Evolutionary conservation across 2,888 invertebrate genomes (phyloP).

Genomic region (Chromoteleia sp.): DNA sequence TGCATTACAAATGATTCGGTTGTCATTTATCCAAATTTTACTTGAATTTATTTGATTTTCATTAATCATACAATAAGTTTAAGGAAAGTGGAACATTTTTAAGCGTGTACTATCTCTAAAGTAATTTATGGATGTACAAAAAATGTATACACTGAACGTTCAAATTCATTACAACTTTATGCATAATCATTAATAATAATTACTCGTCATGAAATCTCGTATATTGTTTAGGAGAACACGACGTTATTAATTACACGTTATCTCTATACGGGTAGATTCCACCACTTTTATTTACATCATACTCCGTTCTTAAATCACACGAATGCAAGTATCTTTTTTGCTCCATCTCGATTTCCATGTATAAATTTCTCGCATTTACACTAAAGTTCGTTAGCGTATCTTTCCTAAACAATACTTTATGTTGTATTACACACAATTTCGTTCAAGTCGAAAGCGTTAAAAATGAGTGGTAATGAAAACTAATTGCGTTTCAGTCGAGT

Average conservation of each 20-base stretch:
- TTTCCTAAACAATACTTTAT: conserved; percentile 31
- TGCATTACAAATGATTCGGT: no score
- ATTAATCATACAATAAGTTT: no score
- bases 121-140: not conserved
- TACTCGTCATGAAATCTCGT: conserved; percentile 40
- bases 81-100: no score
- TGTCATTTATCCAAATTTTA: no score
- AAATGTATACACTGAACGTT: conserved; percentile 2
- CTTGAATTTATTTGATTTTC: no score
- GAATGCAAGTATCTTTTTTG: conserved; percentile 16
- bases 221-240: conserved; percentile 14
- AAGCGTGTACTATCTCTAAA: no score
- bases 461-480: conserved; percentile 54
- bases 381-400: conserved; percentile 38
- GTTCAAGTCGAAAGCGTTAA: conserved; percentile 51
- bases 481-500: conserved; percentile 63
- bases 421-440: conserved; percentile 41
- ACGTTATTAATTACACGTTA: conserved; percentile 51
- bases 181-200: conserved; percentile 42
- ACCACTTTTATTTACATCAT: conserved; percentile 20
- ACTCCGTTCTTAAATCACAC: conserved; percentile 16
- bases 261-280: conserved; percentile 11
- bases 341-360: conserved; percentile 23
- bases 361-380: conserved; percentile 35
- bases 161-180: conserved; percentile 6